phyloP scores from a whole-genome alignment of 1,140 invertebrate genomes.

The Gonioctena quinquepunctata region DNA sequence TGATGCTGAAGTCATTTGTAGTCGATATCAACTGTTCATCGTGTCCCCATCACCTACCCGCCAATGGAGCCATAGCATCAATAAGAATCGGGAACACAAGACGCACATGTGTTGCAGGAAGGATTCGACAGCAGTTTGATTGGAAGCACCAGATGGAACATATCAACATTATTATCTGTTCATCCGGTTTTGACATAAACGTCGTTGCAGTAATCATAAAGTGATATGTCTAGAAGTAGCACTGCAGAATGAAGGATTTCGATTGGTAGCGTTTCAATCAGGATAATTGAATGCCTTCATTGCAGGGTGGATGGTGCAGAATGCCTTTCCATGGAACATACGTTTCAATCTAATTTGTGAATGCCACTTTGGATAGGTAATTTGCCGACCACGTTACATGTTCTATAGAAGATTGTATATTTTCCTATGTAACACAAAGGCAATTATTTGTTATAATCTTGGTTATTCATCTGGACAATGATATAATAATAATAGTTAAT shows the following conservation, averaged over 20 bases:
- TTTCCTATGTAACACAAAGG: no score
- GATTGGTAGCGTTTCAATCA: neutral
- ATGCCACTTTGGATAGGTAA: no score
- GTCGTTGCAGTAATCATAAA: slow-evolving; percentile 35
- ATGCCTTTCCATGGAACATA: no score
- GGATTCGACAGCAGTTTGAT: slow-evolving; percentile 40
- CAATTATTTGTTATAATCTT: no score
- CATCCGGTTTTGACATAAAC: slow-evolving; percentile 38
- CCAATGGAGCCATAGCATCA: neutral
- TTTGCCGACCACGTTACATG: no score
- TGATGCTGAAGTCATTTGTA: no score
- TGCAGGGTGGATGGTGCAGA: no score
- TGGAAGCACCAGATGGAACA: slow-evolving; percentile 41
- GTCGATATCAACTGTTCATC: no score
- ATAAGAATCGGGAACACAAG: slow-evolving; percentile 27
- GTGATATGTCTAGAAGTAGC: slow-evolving; percentile 29
- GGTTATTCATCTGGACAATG: no score
- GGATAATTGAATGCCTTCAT: slow-evolving; percentile 13
- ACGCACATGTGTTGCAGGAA: slow-evolving; percentile 34
- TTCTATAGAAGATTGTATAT: no score
- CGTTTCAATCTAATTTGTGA: no score
- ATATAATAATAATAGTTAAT: no score
- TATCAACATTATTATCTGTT: slow-evolving; percentile 42
- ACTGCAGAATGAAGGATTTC: neutral
- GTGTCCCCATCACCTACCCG: neutral